Base-by-base conservation (phyloP, 1,140 invertebrate genomes). In the Aphaenogaster floridana region DNA sequence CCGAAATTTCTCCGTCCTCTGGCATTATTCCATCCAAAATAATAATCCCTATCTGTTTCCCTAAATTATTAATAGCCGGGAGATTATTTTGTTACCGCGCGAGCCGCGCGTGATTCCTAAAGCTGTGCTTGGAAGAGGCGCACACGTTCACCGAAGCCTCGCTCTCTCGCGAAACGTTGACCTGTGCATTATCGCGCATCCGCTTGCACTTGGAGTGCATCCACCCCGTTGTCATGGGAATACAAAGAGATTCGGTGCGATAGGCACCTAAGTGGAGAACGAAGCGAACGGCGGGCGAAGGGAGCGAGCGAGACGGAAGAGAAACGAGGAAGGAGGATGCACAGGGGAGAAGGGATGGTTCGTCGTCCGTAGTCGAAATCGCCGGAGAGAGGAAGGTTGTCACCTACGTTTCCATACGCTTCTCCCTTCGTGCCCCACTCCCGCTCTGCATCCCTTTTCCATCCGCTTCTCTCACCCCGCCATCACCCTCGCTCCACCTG, bases 351-450 rank as follows among this genome's bases (percentile, higher is more conserved):
- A 42, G 45, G 42, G 87, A 15, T 57, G 57, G 57, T 52, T 77
- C 34, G 7, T 68, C 7, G 36, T 45, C 11, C 34, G 59, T 21
- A 76, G 71, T 28, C 71, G 48, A 85, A 78, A 36, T 77, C 78
- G 69, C 48, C 21, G 64, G 69, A 77, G 69, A 77, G 78, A 88
- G 86, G 87, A 77, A 88, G 87, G 86, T 90, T 92, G 90, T 91
- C 91, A 92, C 90, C 90, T 87, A 90, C 96, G 95, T 98, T 98
- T 87, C 79, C 81, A 83, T 81, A 79, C 86, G 61, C n/a, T 45
- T 86, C 72, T 59, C 59, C 63, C 72, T 28, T 28, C 50, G 21
- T 78, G 71, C 77, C 39, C 78, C 79, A 63, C 78, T 39, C 57
- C 34, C 39, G n/a, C 50, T 86, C 79, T 79, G 63, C 52, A 68